Conservation (phyloP, 2,888 invertebrate species). For the Xanthostigma xanthostigma region DNA sequence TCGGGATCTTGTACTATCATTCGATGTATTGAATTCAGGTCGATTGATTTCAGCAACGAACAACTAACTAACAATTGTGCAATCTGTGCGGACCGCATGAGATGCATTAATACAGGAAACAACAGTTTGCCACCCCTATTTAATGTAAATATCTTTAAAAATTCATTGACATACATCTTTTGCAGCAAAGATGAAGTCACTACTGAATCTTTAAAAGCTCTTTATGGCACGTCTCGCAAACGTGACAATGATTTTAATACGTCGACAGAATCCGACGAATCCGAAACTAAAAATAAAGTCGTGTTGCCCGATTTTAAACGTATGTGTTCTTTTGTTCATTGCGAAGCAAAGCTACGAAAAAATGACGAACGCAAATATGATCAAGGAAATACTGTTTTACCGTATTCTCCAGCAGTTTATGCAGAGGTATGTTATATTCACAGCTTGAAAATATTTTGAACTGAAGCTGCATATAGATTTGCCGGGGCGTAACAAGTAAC, state of each 20-base stretch:
- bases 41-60: too few relatives aligned
- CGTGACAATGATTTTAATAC: slow-evolving; percentile 30
- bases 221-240: slow-evolving; percentile 55
- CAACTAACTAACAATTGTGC: too few relatives aligned
- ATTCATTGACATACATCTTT: slow-evolving; percentile 12
- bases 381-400: slow-evolving; percentile 49
- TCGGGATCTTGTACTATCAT: too few relatives aligned
- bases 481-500: too few relatives aligned
- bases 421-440: slow-evolving; percentile 42
- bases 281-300: slow-evolving; percentile 22
- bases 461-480: too few relatives aligned
- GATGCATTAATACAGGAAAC: too few relatives aligned
- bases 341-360: slow-evolving; percentile 42
- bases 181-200: slow-evolving; percentile 59
- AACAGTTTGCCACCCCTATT: too few relatives aligned
- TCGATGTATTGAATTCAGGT: too few relatives aligned
- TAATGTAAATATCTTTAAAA: background rate
- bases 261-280: slow-evolving; percentile 2
- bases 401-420: slow-evolving; percentile 55
- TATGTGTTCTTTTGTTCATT: slow-evolving; percentile 55
- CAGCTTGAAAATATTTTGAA: too few relatives aligned
- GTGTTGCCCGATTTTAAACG: slow-evolving; percentile 56
- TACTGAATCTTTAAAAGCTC: slow-evolving; percentile 53
- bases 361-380: slow-evolving; percentile 19
- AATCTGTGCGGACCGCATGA: too few relatives aligned